Evolutionary conservation across 2,113 vertebrate genomes (phyloP).

Genomic region (Blennius ocellaris): DNA sequence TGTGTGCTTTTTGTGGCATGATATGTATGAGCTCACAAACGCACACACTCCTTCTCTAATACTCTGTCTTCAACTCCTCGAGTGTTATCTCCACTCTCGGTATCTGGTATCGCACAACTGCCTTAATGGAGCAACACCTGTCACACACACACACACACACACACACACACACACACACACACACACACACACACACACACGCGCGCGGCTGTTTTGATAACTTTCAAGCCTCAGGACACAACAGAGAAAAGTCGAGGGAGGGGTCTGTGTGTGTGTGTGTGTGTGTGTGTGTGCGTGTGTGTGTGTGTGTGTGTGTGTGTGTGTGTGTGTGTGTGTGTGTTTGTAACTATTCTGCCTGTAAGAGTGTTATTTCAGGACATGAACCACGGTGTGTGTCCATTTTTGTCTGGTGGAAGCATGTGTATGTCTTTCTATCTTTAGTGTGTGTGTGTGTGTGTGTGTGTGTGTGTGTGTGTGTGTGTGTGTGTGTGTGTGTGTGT

Average conservation of each 20-base stretch:
- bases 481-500: slow-evolving; percentile 15
- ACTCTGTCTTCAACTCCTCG: slow-evolving; percentile 42
- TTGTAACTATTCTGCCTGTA: too few species aligned
- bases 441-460: slow-evolving; percentile 10
- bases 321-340: background rate
- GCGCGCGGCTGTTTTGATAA: too few species aligned
- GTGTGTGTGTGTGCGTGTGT: background rate
- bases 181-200: background rate
- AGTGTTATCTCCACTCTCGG: slow-evolving; percentile 42
- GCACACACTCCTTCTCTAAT: slow-evolving; percentile 21
- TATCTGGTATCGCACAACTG: slow-evolving; percentile 72
- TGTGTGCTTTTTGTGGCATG: slow-evolving; percentile 4
- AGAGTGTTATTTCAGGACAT: too few species aligned
- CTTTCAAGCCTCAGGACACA: too few species aligned
- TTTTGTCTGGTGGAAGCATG: slow-evolving; percentile 10
- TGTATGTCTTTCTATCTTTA: slow-evolving; percentile 19
- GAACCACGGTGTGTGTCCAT: background rate
- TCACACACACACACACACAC: slow-evolving; percentile 42
- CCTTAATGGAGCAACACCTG: slow-evolving; percentile 68
- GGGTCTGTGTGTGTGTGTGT: too few species aligned
- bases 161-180: slow-evolving; percentile 5
- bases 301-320: background rate
- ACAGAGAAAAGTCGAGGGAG: too few species aligned
- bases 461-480: slow-evolving; percentile 24
- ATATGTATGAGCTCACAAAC: background rate